phyloP scores from a whole-genome alignment of 2,888 invertebrate genomes.

The Catocala sponsa region DNA sequence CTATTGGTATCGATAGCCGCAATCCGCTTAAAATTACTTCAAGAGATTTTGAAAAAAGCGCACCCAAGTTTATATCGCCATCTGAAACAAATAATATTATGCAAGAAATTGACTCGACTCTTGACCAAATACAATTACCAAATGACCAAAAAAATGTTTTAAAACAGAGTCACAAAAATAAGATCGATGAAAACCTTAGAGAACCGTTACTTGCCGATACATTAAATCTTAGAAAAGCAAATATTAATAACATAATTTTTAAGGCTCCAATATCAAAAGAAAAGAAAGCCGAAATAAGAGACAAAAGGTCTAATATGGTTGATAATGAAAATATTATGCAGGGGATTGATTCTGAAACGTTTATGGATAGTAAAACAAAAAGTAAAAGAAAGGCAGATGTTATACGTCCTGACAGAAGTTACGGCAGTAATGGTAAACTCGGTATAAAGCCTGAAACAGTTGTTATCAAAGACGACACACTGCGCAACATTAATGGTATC shows the following conservation, averaged over 20 bases:
- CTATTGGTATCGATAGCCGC: not conserved
- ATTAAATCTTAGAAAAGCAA: not conserved
- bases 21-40: not conserved
- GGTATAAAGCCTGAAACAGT: not conserved
- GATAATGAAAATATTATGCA: not conserved
- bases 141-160: not conserved
- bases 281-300: constrained; percentile 9
- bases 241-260: constrained; percentile 2
- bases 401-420: too few species aligned
- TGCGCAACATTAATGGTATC: not conserved
- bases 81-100: not conserved
- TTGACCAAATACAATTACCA: not conserved
- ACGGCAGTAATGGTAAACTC: too few species aligned
- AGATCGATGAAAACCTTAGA: not conserved
- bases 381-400: too few species aligned
- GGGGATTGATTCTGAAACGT: too few species aligned
- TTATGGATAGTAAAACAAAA: too few species aligned
- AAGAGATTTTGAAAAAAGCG: too few species aligned
- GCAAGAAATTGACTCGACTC: not conserved
- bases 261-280: not conserved
- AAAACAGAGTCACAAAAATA: constrained; percentile 4
- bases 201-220: not conserved
- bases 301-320: constrained; percentile 8
- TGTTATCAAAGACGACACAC: not conserved
- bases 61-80: too few species aligned